Percentiles rank a stretch among this genome's conserved stretches.
Conservation (phyloP, 2,113 vertebrate species). For the Orthonyx spaldingii region DNA sequence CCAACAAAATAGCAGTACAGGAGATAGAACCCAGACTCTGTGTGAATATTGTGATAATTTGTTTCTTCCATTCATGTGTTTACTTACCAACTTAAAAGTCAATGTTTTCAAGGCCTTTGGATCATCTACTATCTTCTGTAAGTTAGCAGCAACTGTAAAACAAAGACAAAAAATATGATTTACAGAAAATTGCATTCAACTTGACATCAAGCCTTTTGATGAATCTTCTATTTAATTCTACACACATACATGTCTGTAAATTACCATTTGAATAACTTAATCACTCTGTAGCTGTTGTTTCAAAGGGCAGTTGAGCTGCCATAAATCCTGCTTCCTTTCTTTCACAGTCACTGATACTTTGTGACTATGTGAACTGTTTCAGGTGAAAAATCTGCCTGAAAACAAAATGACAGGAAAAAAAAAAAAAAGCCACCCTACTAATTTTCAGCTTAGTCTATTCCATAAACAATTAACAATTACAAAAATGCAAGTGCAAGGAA, state of each 20-base stretch:
- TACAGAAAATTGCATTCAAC: constrained; percentile 11
- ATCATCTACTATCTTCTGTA: constrained; percentile 99
- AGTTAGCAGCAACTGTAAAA: constrained; percentile 96
- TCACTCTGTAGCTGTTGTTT: neutral
- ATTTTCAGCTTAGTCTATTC: neutral
- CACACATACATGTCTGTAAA: neutral
- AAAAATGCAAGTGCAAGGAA: neutral
- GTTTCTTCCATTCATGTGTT: neutral
- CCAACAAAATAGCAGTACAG: neutral
- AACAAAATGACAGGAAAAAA: neutral
- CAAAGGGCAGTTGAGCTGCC: neutral
- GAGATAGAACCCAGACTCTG: neutral
- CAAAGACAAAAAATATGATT: constrained; percentile 24
- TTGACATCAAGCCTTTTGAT: neutral
- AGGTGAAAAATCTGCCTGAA: neutral
- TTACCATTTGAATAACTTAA: neutral
- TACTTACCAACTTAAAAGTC: constrained; percentile 99
- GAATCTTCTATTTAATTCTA: neutral
- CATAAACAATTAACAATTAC: neutral
- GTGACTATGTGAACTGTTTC: neutral
- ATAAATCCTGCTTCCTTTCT: neutral
- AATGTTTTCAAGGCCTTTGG: constrained; percentile 93
- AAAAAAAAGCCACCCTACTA: rapidly evolving
- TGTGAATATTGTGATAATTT: neutral
- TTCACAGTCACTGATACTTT: neutral